phyloP scores from a whole-genome alignment of 2,797 vertebrate species.

The Syndactyla subalaris region DNA sequence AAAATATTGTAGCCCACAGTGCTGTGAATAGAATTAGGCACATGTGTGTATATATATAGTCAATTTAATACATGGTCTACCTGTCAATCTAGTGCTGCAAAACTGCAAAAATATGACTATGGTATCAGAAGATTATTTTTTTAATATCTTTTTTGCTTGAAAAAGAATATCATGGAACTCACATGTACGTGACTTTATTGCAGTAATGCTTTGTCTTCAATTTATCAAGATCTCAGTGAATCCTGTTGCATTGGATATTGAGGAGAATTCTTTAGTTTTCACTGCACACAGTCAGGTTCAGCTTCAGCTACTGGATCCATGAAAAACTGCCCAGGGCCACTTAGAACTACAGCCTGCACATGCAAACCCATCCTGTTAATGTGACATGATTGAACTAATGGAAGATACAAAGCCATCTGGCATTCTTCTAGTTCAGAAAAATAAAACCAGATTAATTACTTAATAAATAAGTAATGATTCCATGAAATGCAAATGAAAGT shows the following conservation, averaged over 20 bases:
- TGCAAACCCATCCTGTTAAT: conserved; percentile 1
- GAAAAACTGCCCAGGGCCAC: not conserved
- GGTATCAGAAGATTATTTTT: not conserved
- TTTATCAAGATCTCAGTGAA: not conserved
- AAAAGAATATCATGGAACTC: not conserved
- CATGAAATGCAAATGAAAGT: not conserved
- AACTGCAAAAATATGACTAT: not conserved
- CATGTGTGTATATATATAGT: not conserved
- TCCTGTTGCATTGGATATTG: not conserved
- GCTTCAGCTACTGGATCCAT: not conserved
- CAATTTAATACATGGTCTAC: not conserved
- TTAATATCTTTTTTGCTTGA: not conserved
- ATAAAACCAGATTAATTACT: conserved; percentile 12
- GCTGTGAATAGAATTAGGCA: not conserved
- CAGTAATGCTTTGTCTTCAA: not conserved
- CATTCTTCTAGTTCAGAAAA: conserved; percentile 11
- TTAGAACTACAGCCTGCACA: not conserved
- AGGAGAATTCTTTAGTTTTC: not conserved
- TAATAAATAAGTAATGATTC: not conserved
- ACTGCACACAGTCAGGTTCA: not conserved
- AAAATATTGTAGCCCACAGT: not conserved
- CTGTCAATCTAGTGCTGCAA: not conserved
- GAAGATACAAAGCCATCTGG: conserved; percentile 3
- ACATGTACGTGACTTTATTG: not conserved
- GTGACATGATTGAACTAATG: conserved; percentile 25